Evolutionary conservation across 64 coral and sea anemone species (phyloP).

Genomic region (Pocillopora verrucosa): DNA sequence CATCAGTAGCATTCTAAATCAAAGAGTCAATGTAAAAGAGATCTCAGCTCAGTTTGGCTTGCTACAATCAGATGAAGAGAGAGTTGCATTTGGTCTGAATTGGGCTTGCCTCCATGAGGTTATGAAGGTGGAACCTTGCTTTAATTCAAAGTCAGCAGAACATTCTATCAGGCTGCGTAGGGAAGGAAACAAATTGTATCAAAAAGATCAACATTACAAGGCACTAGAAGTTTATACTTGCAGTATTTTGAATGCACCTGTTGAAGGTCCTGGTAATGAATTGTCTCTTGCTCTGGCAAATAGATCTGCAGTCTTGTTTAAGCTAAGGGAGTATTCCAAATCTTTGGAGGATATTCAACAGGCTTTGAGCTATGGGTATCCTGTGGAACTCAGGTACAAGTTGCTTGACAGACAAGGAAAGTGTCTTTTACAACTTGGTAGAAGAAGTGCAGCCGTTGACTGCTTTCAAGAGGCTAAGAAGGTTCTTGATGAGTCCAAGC

Average conservation of each 20-base stretch:
- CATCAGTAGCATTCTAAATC: slow-evolving; percentile 2
- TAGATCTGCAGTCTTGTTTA: slow-evolving; percentile 80
- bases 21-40: slow-evolving; percentile 14
- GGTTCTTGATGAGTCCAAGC: slow-evolving; percentile 46
- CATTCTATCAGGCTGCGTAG: slow-evolving; percentile 54
- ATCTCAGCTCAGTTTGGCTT: slow-evolving; percentile 50
- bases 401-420: slow-evolving; percentile 82
- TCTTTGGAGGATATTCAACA: slow-evolving; percentile 75
- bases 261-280: slow-evolving; percentile 33
- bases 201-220: slow-evolving; percentile 59
- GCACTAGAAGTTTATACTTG: slow-evolving; percentile 67
- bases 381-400: slow-evolving; percentile 74
- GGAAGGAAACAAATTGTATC: slow-evolving; percentile 83
- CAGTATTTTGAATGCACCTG: slow-evolving; percentile 68
- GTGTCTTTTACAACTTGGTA: slow-evolving; percentile 50
- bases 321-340: slow-evolving; percentile 44
- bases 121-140: slow-evolving; percentile 48
- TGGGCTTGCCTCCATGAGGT: slow-evolving; percentile 54
- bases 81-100: slow-evolving; percentile 63
- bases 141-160: slow-evolving; percentile 51
- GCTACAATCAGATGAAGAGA: slow-evolving; percentile 68
- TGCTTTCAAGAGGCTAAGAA: slow-evolving; percentile 62
- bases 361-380: slow-evolving; percentile 59
- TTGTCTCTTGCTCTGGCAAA: slow-evolving; percentile 86
- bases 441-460: slow-evolving; percentile 23